Evolutionary conservation across 2,797 vertebrate genomes (phyloP).

Genomic region (Hippoglossus hippoglossus): DNA sequence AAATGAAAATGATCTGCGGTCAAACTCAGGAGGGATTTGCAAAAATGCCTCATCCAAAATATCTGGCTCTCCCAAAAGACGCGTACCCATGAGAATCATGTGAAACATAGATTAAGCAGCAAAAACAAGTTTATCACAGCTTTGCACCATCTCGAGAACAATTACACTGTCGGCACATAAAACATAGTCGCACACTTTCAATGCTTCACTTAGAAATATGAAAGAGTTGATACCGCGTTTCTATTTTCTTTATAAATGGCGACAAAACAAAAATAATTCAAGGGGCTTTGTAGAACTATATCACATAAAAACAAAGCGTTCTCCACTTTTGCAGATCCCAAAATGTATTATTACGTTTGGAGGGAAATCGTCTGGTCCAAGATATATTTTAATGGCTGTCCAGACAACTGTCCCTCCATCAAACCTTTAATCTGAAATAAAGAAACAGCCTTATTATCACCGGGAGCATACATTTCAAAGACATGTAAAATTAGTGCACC

Average conservation of each 20-base stretch:
- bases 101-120: constrained; percentile 40
- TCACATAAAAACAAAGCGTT: background rate
- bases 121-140: constrained; percentile 57
- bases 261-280: background rate
- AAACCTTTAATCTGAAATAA: constrained; percentile 37
- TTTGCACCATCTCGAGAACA: constrained; percentile 34
- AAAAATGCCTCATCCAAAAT: constrained; percentile 59
- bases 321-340: background rate
- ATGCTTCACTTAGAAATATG: constrained; percentile 14
- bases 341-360: background rate
- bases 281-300: background rate
- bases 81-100: constrained; percentile 28
- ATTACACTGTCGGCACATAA: constrained; percentile 29
- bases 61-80: constrained; percentile 47
- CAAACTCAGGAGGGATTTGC: constrained; percentile 37
- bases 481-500: constrained; percentile 48
- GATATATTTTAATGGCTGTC: constrained; percentile 23
- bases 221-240: background rate
- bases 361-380: constrained; percentile 18
- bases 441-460: constrained; percentile 23
- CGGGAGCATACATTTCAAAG: constrained; percentile 48
- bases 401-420: constrained; percentile 27
- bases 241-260: background rate
- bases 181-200: constrained; percentile 13
- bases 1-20: constrained; percentile 32